Conservation (phyloP, 2,113 vertebrate species). For the Cochlearius cochlearius region DNA sequence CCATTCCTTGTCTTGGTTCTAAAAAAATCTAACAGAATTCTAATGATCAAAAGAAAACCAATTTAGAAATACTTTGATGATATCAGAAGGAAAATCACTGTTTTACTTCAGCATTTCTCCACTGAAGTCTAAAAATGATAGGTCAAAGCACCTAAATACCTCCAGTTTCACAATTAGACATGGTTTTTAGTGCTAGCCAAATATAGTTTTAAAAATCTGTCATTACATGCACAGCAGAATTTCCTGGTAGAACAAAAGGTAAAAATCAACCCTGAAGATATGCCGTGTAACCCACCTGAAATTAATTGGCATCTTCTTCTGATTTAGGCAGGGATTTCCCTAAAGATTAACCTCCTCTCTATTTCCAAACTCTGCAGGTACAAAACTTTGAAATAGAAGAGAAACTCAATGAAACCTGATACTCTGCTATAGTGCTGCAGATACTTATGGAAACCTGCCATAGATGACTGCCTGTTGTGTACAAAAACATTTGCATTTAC, state of each 20-base stretch:
- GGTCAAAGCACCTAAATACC: neutral
- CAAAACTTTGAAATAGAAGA: neutral
- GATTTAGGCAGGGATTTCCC: neutral
- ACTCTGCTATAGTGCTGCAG: neutral
- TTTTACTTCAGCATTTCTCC: neutral
- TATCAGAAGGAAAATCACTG: neutral
- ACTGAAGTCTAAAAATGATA: neutral
- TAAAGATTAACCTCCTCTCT: neutral
- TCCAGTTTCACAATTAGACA: neutral
- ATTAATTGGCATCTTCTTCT: neutral
- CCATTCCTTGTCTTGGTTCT: neutral
- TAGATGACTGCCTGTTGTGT: neutral
- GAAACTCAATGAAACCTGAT: neutral
- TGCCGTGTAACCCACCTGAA: neutral
- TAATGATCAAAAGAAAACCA: neutral
- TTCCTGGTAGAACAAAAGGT: neutral
- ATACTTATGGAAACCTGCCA: neutral
- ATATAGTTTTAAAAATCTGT: neutral
- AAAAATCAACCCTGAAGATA: neutral
- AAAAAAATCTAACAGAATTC: neutral
- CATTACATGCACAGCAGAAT: neutral
- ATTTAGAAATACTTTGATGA: neutral
- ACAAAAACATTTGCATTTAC: neutral
- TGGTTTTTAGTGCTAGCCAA: neutral
- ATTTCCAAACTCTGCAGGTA: neutral